These are phyloP conservation scores for Tauraco erythrolophus DNA, from an alignment of 2,113 vertebrate genomes.

Conservation along the genomic window DNA sequence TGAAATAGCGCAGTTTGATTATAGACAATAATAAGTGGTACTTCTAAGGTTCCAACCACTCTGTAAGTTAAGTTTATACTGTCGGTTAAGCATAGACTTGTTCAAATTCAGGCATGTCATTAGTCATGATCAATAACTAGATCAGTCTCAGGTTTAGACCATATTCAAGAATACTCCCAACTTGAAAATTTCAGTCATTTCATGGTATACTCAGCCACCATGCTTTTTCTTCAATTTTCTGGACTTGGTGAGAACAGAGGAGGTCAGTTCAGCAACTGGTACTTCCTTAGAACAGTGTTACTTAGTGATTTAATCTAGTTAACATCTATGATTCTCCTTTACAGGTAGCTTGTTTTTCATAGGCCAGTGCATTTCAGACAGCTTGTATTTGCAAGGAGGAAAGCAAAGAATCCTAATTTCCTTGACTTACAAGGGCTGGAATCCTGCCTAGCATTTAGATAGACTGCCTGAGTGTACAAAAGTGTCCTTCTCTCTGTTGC, in stretches of 20 bases:
- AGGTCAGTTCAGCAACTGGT: background rate
- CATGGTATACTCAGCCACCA: background rate
- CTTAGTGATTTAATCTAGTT: background rate
- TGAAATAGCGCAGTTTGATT: slow-evolving; percentile 1
- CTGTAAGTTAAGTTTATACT: background rate
- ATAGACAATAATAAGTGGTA: background rate
- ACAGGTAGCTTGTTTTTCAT: background rate
- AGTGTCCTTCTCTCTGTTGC: background rate
- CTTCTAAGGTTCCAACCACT: background rate
- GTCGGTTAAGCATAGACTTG: background rate
- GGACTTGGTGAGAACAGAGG: background rate
- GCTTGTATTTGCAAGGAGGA: background rate
- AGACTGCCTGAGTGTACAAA: background rate
- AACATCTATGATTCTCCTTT: background rate
- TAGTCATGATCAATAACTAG: background rate
- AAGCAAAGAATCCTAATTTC: background rate
- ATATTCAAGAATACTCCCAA: background rate
- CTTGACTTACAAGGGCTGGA: background rate
- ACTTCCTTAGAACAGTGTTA: background rate
- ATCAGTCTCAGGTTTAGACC: background rate
- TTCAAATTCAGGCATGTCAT: background rate
- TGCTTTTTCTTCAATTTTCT: background rate
- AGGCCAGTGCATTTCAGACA: background rate
- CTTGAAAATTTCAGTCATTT: background rate
- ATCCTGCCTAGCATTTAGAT: background rate